Conservation (phyloP, 2,888 invertebrate species). For the Eristalis tenax region DNA sequence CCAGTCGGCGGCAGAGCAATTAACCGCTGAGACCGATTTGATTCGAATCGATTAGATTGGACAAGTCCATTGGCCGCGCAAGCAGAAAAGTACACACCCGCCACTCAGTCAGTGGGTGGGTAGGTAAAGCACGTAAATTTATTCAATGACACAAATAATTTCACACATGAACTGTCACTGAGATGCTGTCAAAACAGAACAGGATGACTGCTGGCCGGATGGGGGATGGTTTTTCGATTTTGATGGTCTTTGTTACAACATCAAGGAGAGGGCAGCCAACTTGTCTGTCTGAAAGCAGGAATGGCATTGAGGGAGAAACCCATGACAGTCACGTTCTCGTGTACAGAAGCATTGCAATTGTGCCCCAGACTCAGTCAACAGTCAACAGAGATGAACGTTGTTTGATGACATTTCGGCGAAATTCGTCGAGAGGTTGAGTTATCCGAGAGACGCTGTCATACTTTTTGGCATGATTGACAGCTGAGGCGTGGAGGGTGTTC, state of each 20-base stretch:
- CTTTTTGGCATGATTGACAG: too few species aligned
- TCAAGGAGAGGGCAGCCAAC: conserved; percentile 6
- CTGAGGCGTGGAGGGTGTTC: too few species aligned
- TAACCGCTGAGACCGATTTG: conserved; percentile 14
- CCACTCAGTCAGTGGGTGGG: background rate
- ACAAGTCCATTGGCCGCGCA: background rate
- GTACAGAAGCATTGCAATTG: conserved; percentile 2
- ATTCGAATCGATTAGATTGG: conserved; percentile 30
- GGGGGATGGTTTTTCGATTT: background rate
- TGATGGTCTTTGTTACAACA: background rate
- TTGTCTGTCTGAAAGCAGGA: background rate
- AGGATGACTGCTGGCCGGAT: background rate
- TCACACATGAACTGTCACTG: conserved; percentile 44
- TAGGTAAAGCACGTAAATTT: background rate
- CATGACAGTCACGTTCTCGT: conserved; percentile 15
- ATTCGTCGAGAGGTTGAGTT: too few species aligned
- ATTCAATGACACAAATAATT: conserved; percentile 29
- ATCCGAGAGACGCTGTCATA: too few species aligned
- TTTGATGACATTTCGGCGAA: background rate
- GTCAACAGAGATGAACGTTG: background rate
- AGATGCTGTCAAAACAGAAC: background rate
- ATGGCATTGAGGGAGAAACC: conserved; percentile 32
- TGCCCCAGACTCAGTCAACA: conserved; percentile 4
- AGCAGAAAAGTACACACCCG: background rate
- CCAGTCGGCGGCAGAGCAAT: conserved; percentile 7